Percentiles rank a stretch among this genome's conserved stretches.
phyloP scores from a whole-genome alignment of 2,797 vertebrate species.

The Leucoraja ocellata region DNA sequence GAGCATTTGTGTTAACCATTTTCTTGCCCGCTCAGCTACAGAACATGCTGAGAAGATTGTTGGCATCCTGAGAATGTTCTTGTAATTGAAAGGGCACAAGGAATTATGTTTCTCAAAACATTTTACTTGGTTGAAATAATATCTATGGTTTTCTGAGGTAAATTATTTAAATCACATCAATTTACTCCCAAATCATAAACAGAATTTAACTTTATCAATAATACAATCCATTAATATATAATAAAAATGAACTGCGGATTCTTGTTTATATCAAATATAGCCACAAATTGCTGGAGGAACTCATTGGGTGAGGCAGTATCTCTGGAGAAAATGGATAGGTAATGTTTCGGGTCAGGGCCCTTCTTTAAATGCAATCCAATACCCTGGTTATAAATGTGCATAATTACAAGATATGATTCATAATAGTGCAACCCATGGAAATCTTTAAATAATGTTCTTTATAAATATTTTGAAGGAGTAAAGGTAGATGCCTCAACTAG shows the following conservation, averaged over 20 bases:
- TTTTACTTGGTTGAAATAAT: no score
- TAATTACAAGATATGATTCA: neutral
- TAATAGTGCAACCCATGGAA: neutral
- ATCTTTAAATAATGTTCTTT: neutral
- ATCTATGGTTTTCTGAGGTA: neutral
- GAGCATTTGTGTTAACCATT: conserved; percentile 1
- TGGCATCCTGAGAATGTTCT: neutral
- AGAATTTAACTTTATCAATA: neutral
- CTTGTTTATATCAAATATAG: no score
- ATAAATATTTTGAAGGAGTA: neutral
- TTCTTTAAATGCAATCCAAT: neutral
- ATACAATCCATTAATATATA: neutral
- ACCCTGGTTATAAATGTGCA: neutral
- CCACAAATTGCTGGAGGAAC: no score
- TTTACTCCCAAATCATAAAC: neutral
- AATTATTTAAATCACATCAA: neutral
- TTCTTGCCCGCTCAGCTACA: no score
- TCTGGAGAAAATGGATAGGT: no score
- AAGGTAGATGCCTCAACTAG: no score
- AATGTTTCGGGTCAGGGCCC: no score
- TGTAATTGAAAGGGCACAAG: neutral
- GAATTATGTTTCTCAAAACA: neutral
- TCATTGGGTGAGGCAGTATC: no score
- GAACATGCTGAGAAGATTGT: neutral
- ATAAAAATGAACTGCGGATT: no score